These are phyloP conservation scores for Otus scops DNA, from an alignment of 2,797 vertebrate genomes.

Conservation along the genomic window DNA sequence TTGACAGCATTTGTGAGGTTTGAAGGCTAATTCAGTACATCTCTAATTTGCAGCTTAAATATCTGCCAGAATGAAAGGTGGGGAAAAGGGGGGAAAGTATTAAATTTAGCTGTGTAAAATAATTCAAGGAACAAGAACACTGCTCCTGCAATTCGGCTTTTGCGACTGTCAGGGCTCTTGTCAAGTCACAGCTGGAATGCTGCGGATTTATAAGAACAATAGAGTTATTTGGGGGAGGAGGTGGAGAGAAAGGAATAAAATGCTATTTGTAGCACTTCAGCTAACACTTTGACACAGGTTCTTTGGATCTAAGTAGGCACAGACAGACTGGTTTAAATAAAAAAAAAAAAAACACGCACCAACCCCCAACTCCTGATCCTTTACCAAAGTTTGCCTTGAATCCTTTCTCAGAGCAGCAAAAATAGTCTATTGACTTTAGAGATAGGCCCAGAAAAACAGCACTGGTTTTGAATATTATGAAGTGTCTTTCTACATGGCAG, in stretches of 20 bases:
- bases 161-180: conserved; percentile 27
- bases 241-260: neutral
- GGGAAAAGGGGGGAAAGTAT: neutral
- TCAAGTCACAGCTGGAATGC: conserved; percentile 24
- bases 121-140: conserved; percentile 38
- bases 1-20: conserved; percentile 36
- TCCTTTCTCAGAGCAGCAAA: neutral
- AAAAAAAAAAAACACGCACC: neutral
- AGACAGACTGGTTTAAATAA: neutral
- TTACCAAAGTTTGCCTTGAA: neutral
- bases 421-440: neutral
- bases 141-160: neutral
- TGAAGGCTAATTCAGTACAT: conserved; percentile 55
- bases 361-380: neutral
- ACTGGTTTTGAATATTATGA: neutral
- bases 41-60: conserved; percentile 57
- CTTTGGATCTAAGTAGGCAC: neutral
- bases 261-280: conserved; percentile 41
- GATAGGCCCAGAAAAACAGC: neutral
- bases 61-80: conserved; percentile 1
- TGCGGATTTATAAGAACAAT: conserved; percentile 26
- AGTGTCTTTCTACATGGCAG: neutral
- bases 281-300: conserved; percentile 1
- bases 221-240: conserved; percentile 8
- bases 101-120: conserved; percentile 31